phyloP scores from a whole-genome alignment of 2,888 invertebrate species.

The Eupsilia transversa region DNA sequence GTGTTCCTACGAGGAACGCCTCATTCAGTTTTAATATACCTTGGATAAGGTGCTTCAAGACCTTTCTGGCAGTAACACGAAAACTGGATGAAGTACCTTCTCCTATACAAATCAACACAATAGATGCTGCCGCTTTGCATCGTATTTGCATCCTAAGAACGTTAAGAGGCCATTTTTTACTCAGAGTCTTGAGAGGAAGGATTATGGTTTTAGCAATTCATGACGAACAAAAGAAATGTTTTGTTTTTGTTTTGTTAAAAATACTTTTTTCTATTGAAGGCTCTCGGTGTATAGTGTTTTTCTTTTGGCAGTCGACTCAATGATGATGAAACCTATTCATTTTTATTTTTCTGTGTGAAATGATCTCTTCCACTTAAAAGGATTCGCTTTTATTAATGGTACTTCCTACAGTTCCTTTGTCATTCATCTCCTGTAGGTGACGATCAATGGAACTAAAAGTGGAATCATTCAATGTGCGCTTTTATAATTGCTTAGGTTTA shows the following conservation, averaged over 20 bases:
- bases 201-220: constrained; percentile 60
- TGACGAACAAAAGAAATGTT: constrained; percentile 47
- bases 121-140: constrained; percentile 49
- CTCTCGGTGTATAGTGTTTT: constrained; percentile 18
- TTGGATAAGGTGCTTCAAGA: constrained; percentile 31
- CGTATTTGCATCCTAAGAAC: constrained; percentile 56
- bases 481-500: no score
- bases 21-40: constrained; percentile 52
- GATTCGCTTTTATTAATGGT: constrained; percentile 6
- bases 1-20: constrained; percentile 26
- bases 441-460: neutral
- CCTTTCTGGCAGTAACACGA: neutral
- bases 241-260: constrained; percentile 34
- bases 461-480: neutral
- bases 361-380: neutral
- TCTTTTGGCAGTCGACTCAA: constrained; percentile 26
- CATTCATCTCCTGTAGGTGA: neutral
- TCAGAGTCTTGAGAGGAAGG: constrained; percentile 38
- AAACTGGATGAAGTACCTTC: constrained; percentile 37
- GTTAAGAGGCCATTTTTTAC: constrained; percentile 42
- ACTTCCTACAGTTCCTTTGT: neutral
- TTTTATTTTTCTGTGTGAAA: constrained; percentile 19
- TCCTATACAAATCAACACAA: constrained; percentile 60
- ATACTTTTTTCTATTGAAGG: constrained; percentile 26
- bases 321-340: constrained; percentile 29